Base-by-base conservation (phyloP, 2,888 invertebrate genomes). In the Mechanitis mazaeus region DNA sequence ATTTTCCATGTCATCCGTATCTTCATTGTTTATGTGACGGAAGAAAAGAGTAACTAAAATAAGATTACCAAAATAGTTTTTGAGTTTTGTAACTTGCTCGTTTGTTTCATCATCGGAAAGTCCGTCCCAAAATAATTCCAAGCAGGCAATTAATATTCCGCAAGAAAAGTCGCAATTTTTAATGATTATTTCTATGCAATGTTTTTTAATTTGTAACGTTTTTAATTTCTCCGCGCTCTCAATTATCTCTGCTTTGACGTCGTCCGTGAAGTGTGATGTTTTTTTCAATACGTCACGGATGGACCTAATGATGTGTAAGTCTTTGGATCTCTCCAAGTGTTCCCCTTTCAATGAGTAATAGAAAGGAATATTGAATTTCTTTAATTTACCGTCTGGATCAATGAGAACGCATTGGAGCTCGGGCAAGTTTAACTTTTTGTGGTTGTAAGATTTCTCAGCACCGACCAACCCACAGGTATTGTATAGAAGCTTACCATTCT, bases 311-410 rank as follows among this genome's bases (percentile, higher is more conserved):
- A 97, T 88, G 84, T 98, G 97, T 59, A 97, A 91, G 82, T 98
- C 98, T 71, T 96, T 93, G 0, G 97, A 95, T 72, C 95, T 93
- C 72, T 95, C 94, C 63, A 96, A 97, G 82, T 96, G 96, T 77
- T 95, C 95, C 70, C 95, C 97, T 79, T 95, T 95, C 50, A 98
- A 88, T 0, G 97, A 95, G 80, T 95, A 95, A 83, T 97, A 97
- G 81, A 98, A 98, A 33, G 98, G 98, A 72, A 98, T 94, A 65
- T 91, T 88, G 66, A 98, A 92, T 75, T 95, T 95, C 78, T 95
- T 96, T 0, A 98, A 81, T 72, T 93, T 92, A 0, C 96, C 96
- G 77, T 95, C 94, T 1, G 95, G 93, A 79, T 97, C 96, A 54
- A 98, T 88, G 58, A 98, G 93, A 2, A 96, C 91, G 75, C 96